A percentile compares a stretch with the other conserved stretches of the same genome.
phyloP scores from a whole-genome alignment of 1,140 invertebrate genomes.

The Helicoverpa armigera region DNA sequence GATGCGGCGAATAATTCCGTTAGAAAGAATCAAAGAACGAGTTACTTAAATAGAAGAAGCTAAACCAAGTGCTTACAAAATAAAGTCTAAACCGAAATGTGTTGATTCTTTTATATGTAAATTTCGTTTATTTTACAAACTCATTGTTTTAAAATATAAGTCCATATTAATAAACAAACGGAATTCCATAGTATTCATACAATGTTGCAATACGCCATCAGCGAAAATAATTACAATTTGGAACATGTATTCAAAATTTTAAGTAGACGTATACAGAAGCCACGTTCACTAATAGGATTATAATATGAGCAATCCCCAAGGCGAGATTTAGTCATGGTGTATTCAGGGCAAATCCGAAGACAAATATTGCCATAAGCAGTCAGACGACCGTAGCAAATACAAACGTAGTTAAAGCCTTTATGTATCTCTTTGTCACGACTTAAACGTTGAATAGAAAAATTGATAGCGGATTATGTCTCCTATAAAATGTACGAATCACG shows the following conservation, averaged over 20 bases:
- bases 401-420: conserved; percentile 11
- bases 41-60: conserved; percentile 1
- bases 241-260: not conserved
- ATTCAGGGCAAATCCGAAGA: conserved; percentile 61
- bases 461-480: conserved; percentile 15
- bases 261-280: conserved; percentile 39
- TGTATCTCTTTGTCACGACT: conserved; percentile 46
- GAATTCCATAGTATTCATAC: not conserved
- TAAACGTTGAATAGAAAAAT: conserved; percentile 37
- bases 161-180: not conserved
- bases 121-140: not conserved
- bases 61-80: not conserved
- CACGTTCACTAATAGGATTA: conserved; percentile 42
- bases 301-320: conserved; percentile 47
- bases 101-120: not conserved
- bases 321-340: conserved; percentile 62
- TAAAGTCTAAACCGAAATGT: not conserved
- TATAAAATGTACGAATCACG: conserved; percentile 49
- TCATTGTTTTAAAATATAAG: not conserved
- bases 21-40: not conserved
- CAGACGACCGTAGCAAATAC: conserved; percentile 54
- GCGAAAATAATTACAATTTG: not conserved
- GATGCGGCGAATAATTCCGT: conserved; percentile 13
- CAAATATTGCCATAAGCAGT: conserved; percentile 69
- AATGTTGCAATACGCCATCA: not conserved